These are phyloP conservation scores for Lophotis ruficrista DNA, from an alignment of 2,113 vertebrate species.

Conservation along the genomic window DNA sequence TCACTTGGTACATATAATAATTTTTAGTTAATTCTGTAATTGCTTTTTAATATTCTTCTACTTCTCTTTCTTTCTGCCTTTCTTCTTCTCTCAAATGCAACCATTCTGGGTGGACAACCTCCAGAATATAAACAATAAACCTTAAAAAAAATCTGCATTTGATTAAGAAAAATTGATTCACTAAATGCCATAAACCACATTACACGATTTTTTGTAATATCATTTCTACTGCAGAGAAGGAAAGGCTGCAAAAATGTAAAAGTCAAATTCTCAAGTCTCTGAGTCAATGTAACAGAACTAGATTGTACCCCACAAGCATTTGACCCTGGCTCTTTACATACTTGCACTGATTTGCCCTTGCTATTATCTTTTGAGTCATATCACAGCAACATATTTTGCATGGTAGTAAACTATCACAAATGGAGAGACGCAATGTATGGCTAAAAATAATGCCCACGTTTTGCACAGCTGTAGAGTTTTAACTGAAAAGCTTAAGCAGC, in stretches of 20 bases:
- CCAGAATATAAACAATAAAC: background rate
- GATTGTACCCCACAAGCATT: background rate
- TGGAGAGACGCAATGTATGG: background rate
- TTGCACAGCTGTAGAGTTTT: background rate
- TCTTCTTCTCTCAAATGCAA: background rate
- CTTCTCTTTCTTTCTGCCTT: background rate
- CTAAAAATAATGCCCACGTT: constrained; percentile 12
- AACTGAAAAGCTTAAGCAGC: background rate
- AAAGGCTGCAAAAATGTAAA: background rate
- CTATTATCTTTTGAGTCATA: background rate
- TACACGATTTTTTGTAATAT: background rate
- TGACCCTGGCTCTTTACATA: background rate
- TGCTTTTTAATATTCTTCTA: background rate
- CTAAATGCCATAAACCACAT: background rate
- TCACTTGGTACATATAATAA: background rate
- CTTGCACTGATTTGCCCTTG: background rate
- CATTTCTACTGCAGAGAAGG: background rate
- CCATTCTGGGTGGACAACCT: background rate
- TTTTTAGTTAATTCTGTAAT: background rate
- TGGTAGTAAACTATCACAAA: background rate
- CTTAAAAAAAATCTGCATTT: background rate
- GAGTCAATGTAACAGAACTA: background rate
- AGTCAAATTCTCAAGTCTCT: background rate
- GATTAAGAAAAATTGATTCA: background rate
- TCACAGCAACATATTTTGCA: background rate